A percentile compares a stretch with the other conserved stretches of the same genome.
Evolutionary conservation across 1,140 invertebrate genomes (phyloP).

Genomic region (Anastrepha ludens): DNA sequence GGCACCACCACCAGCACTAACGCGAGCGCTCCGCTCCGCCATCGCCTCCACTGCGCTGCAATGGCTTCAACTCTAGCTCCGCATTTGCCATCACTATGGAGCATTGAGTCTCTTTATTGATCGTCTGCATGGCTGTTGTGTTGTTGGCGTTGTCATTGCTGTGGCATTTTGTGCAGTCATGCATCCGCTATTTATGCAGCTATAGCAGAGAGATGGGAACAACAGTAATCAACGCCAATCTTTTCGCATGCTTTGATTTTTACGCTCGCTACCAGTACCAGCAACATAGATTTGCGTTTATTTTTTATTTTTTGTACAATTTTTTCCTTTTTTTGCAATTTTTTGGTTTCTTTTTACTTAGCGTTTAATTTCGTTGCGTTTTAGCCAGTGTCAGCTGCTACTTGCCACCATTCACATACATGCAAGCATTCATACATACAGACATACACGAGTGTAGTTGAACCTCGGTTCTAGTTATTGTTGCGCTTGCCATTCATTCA

Average conservation of each 20-base stretch:
- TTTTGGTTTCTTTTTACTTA: neutral
- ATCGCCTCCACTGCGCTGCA: too few species aligned
- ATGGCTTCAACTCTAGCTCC: too few species aligned
- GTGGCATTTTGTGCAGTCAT: slow-evolving; percentile 40
- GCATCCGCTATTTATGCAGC: slow-evolving; percentile 25
- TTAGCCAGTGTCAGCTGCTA: slow-evolving; percentile 4
- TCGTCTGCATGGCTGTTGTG: too few species aligned
- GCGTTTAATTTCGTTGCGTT: neutral
- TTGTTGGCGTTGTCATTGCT: neutral
- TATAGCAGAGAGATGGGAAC: neutral
- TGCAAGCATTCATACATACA: too few species aligned
- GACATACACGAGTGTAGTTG: neutral
- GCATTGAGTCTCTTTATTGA: too few species aligned
- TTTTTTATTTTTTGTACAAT: neutral
- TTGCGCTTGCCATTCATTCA: slow-evolving; percentile 14
- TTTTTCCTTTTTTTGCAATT: neutral
- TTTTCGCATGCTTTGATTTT: slow-evolving; percentile 37
- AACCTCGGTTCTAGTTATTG: neutral
- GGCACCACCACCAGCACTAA: neutral
- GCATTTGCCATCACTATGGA: too few species aligned
- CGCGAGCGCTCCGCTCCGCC: too few species aligned
- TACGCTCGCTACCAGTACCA: neutral
- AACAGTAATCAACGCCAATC: slow-evolving; percentile 23
- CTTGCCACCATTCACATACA: neutral
- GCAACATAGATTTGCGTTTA: slow-evolving; percentile 12